Base-by-base conservation (phyloP, 2,888 invertebrate species). In the Protodeltote pygarga region DNA sequence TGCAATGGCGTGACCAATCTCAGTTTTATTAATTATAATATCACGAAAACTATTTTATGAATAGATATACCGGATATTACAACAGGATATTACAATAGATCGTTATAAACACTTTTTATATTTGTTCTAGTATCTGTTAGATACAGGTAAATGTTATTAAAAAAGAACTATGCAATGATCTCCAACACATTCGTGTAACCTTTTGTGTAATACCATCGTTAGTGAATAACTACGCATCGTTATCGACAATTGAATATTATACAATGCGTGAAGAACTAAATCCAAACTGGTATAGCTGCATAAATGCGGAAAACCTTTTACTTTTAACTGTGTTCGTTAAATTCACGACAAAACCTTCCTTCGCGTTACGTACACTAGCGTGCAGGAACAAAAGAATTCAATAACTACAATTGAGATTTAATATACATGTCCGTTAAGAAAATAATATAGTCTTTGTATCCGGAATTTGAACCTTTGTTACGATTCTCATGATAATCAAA, bases 251-350 rank as follows among this genome's bases (percentile, higher is more conserved):
- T 13, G 35, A 35, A 16, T 52, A 46, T 46, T 57, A 61, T 28
- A 61, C 53, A 46, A 54, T 32, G 21, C 15, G 29, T 1, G 13
- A 53, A 33, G n/a, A 42, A 40, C 15, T 11, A 37, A 34, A 33
- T 37, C 15, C 3, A 8, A 20, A 39, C 14, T 4, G 9, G 25
- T 20, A n/a, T n/a, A n/a, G 13, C 5, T 34, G 34, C 38, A 66
- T 57, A 44, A 52, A 38, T 39, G 28, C 63, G 42, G 57, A 49
- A 65, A 50, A 38, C 42, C 51, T 50, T 33, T 65, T 62, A 61
- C 64, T 66, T 66, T 51, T 42, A 29, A 45, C 23, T 27, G 21
- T 21, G 29, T 31, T 25, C 33, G 13, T 25, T 40, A 46, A 34
- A 47, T 52, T 23, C 42, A 51, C 27, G 51, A 51, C 51, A 63